Percentiles rank a stretch among this genome's conserved stretches.
phyloP scores from a whole-genome alignment of 1,140 invertebrate species.

The Orchesella cincta region DNA sequence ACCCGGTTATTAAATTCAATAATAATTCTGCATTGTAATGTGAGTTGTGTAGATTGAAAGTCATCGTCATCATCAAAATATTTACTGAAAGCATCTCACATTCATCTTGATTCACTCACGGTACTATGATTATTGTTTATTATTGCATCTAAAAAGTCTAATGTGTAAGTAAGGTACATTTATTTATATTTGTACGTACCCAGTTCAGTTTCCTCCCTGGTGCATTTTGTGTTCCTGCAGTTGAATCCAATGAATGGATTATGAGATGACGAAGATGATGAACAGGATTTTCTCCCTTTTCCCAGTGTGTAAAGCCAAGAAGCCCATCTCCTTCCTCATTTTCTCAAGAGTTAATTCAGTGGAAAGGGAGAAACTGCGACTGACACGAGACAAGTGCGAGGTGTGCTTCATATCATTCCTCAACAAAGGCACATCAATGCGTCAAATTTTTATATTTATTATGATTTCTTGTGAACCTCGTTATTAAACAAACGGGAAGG shows the following conservation, averaged over 20 bases:
- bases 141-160: no score
- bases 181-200: not conserved
- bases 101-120: not conserved
- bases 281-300: constrained; percentile 2
- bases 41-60: not conserved
- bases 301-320: not conserved
- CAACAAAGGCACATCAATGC: not conserved
- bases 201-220: not conserved
- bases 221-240: not conserved
- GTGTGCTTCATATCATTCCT: not conserved
- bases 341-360: not conserved
- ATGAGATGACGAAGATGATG: not conserved
- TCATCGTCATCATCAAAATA: constrained; percentile 11
- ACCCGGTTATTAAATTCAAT: no score
- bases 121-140: not conserved
- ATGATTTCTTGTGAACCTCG: not conserved
- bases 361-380: not conserved
- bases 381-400: constrained; percentile 11
- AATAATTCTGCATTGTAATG: not conserved
- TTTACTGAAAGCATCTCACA: constrained; percentile 6
- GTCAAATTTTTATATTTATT: not conserved
- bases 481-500: constrained; percentile 18
- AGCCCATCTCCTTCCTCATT: constrained; percentile 1
- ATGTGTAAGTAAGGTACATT: no score
- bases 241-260: constrained; percentile 7